Base-by-base conservation (phyloP, 1,140 invertebrate genomes). In the Megalopta genalis region DNA sequence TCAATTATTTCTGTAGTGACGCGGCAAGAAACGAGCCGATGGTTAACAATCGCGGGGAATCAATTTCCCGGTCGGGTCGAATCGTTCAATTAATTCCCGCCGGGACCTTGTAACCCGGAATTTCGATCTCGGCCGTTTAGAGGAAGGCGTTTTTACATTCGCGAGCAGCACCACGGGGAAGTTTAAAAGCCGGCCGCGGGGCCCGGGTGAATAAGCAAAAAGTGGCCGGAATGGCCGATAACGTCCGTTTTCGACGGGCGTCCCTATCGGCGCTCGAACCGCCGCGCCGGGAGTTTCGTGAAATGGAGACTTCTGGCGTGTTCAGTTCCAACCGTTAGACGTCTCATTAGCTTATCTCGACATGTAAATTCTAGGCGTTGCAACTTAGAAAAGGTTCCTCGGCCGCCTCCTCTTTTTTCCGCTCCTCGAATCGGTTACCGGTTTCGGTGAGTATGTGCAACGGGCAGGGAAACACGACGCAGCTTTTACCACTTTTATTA, bases 331-430 rank as follows among this genome's bases (percentile, higher is more conserved):
- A 59, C 49, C 69, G 62, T 39, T 46, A 42, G 60, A 42, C 69
- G 69, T 73, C 77, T 82, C 81, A 67, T 82, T 82, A 82, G 76
- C 63, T 79, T 79, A 82, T 79, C 81, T 79, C 23, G 70, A 64
- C 68, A 27, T 46, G 80, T 67, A 72, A 82, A 67, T 78, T 71
- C 76, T n/a, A 65, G 59, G 52, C 60, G 77, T 60, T 71, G 66
- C 75, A 71, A 77, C 49, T 68, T 81, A 70, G 52, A 57, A 79
- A 62, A 46, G 39, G 32, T 12, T 32, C 12, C n/a, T n/a, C 27
- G 18, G 21, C 37, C 37, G 27, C 37, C 16, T 76, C 12, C 7
- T 32, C 12, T 23, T 10, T 25, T 46, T 12, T 23, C 10, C 14
- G 21, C 12, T 54, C 52, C 16, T 14, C 12, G 42, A 57, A 0